phyloP scores from a whole-genome alignment of 1,140 invertebrate species.

The Coelopa frigida region DNA sequence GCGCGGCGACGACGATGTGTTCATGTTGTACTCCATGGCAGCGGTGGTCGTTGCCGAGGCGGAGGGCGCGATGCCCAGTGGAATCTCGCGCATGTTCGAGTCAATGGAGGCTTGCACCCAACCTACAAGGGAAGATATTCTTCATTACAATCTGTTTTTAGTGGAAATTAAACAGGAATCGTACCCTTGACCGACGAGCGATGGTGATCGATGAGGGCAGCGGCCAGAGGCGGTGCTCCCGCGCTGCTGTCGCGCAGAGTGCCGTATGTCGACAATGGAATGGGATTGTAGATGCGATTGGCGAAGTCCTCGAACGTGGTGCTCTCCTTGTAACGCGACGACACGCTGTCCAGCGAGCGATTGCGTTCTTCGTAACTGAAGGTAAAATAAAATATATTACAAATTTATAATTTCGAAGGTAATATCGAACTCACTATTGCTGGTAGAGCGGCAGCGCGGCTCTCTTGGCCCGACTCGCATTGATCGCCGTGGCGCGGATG shows the following conservation, averaged over 20 bases:
- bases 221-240: slow-evolving; percentile 46
- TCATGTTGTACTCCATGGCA: slow-evolving; percentile 32
- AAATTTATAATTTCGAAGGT: not conserved
- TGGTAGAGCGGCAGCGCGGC: slow-evolving; percentile 83
- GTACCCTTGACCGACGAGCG: slow-evolving; percentile 37
- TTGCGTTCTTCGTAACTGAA: slow-evolving; percentile 84
- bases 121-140: slow-evolving; percentile 15
- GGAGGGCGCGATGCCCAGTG: slow-evolving; percentile 29
- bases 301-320: slow-evolving; percentile 91
- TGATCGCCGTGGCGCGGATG: slow-evolving; percentile 84
- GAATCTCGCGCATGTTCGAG: slow-evolving; percentile 20
- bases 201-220: slow-evolving; percentile 49
- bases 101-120: slow-evolving; percentile 43
- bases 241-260: slow-evolving; percentile 28
- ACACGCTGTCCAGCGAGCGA: slow-evolving; percentile 79
- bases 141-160: not conserved
- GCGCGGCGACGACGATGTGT: slow-evolving; percentile 42
- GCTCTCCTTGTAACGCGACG: slow-evolving; percentile 77
- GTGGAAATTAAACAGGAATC: not conserved
- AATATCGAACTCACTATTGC: slow-evolving; percentile 65
- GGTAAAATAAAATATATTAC: slow-evolving; percentile 11
- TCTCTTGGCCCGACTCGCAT: slow-evolving; percentile 85
- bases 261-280: slow-evolving; percentile 46
- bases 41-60: slow-evolving; percentile 35
- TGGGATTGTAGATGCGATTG: slow-evolving; percentile 74